These are phyloP conservation scores for Naja naja DNA, from an alignment of 2,113 vertebrate genomes.

Conservation along the genomic window DNA sequence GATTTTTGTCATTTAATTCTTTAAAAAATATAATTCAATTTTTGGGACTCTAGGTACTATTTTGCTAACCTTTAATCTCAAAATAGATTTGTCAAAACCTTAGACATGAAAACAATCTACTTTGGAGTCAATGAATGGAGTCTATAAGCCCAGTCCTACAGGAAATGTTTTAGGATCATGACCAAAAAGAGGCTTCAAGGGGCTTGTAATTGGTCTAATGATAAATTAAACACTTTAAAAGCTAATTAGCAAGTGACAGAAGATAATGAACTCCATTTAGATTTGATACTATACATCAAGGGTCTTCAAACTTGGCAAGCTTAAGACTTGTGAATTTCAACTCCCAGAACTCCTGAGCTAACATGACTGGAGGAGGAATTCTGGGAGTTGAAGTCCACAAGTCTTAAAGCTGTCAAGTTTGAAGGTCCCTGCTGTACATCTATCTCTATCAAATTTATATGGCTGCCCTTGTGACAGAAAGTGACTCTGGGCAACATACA, in stretches of 20 bases:
- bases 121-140: background rate
- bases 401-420: too few species aligned
- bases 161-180: background rate
- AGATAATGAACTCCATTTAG: background rate
- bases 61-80: background rate
- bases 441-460: background rate
- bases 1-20: background rate
- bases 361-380: too few species aligned
- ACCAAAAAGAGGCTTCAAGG: background rate
- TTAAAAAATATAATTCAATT: background rate
- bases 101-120: too few species aligned
- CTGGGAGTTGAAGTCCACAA: too few species aligned
- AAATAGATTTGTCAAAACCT: background rate
- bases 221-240: background rate
- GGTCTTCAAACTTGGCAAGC: too few species aligned
- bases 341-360: too few species aligned
- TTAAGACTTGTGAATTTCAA: too few species aligned
- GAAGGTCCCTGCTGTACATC: background rate
- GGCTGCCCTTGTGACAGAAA: background rate
- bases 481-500: background rate
- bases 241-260: background rate
- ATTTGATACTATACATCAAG: background rate
- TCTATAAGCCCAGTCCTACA: background rate
- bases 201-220: background rate
- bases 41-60: background rate